Percentiles rank a stretch among this genome's conserved stretches.
Conservation (phyloP, 2,797 vertebrate species). For the Tragopan temminckii region DNA sequence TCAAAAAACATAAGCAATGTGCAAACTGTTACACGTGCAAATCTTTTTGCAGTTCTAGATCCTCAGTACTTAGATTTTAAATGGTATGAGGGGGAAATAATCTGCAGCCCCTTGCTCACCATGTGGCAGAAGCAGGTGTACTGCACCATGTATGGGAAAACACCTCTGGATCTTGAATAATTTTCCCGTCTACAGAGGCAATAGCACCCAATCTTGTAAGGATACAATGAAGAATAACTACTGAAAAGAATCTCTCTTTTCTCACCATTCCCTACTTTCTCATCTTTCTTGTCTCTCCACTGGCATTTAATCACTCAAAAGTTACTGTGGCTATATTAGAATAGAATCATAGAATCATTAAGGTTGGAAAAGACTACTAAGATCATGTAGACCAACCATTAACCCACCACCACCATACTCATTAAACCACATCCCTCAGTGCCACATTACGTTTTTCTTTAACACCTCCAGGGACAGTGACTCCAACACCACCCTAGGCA, state of each 20-base stretch:
- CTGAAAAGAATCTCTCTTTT: not conserved
- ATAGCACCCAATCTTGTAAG: not conserved
- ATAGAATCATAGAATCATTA: too few relatives aligned
- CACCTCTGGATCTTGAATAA: not conserved
- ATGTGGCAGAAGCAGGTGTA: not conserved
- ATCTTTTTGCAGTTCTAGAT: not conserved
- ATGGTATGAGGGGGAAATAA: not conserved
- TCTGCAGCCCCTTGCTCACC: not conserved
- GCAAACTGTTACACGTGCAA: not conserved
- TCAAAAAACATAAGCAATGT: not conserved
- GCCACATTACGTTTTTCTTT: too few relatives aligned
- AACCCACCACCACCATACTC: too few relatives aligned
- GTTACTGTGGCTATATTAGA: not conserved
- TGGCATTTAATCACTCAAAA: not conserved
- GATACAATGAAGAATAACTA: not conserved
- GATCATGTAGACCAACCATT: too few relatives aligned
- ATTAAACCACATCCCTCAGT: too few relatives aligned
- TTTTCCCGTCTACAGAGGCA: not conserved
- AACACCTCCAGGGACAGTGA: too few relatives aligned
- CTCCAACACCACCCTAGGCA: too few relatives aligned
- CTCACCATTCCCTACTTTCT: not conserved
- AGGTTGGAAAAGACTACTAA: too few relatives aligned
- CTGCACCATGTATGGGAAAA: fast-evolving
- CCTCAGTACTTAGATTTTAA: not conserved
- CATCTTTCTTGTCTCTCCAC: not conserved